These are phyloP conservation scores for Leptopterna dolabrata DNA, from an alignment of 2,888 invertebrate species.

Conservation along the genomic window DNA sequence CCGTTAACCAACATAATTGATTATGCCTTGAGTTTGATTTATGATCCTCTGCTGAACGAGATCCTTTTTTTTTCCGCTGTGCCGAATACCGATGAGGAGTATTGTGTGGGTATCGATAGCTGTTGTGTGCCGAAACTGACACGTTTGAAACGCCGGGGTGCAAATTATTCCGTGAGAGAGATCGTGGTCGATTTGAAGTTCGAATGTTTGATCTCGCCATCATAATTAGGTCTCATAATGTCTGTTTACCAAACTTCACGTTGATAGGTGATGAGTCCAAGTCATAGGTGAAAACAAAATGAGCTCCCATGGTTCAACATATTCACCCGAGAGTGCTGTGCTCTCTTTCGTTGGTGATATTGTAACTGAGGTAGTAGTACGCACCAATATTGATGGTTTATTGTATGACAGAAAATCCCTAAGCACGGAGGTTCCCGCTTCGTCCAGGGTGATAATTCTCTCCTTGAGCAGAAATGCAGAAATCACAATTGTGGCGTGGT, in stretches of 20 bases:
- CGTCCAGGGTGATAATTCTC: no score
- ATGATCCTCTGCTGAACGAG: background rate
- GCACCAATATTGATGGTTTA: no score
- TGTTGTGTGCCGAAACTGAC: background rate
- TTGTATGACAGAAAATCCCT: no score
- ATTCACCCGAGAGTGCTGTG: no score
- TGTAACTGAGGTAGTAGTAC: no score
- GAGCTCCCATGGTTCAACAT: no score
- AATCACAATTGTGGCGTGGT: no score
- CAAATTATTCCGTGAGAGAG: background rate
- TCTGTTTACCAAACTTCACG: background rate
- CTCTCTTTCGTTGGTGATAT: no score
- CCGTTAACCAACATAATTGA: conserved; percentile 18
- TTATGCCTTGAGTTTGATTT: conserved; percentile 38
- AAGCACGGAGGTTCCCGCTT: no score
- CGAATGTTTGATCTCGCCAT: background rate
- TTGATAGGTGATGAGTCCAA: no score
- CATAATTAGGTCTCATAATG: background rate
- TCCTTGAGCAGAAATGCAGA: no score
- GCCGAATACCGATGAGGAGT: background rate
- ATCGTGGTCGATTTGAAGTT: background rate
- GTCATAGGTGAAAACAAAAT: no score
- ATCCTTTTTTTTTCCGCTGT: background rate
- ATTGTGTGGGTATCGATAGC: conserved; percentile 3
- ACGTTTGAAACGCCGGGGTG: background rate